Evolutionary conservation across 2,888 invertebrate species (phyloP), one percentile per base, ranked within the genome.

Genomic region (Luffia ferchaultella): DNA sequence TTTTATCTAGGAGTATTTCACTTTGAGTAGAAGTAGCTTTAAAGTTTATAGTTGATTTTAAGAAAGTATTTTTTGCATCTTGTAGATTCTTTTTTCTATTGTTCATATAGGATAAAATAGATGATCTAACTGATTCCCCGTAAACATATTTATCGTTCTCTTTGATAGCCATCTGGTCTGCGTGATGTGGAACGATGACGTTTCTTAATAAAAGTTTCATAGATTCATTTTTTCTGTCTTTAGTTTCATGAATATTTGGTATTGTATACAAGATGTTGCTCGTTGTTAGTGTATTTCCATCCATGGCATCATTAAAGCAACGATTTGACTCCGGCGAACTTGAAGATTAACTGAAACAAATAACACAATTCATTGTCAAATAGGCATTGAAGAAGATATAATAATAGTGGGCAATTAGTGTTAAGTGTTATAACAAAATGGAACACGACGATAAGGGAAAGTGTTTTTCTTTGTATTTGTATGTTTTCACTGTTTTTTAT

Each of bases 151-250:
- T 77, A 48, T 70, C 68, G 58, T 71, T 75, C 55, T 80, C 73
- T 66, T 80, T 82, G 20, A 82, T 79, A 54, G 80, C 80, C 80
- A 82, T 80, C 50, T 59, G 62, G 17, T 75, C 68, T 57, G 68
- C 54, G 58, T 82, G 76, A 48, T 30, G 30, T 30, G 80, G 72
- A 57, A 73, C 53, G 18, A 80, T 77, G 50, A 78, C 76, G 58
- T 76, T 80, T 58, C 77, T 79, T 30, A 82, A 58, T 48, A 80
- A 58, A 52, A 76, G 65, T 54, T 78, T 79, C 49, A 82, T 75
- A 43, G 75, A 69, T 19, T 75, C 73, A 67, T 73, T 74, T 55
- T 75, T 73, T 57, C 65, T 73, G 18, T 65, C 72, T 52, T 76
- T 72, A 53, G 60, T 62, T 55, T 72, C 71, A 54, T 74, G 73